Percentiles rank a stretch among this genome's conserved stretches.
These are phyloP conservation scores for Acanthochromis polyacanthus DNA, from an alignment of 2,113 vertebrate species.

Conservation along the genomic window DNA sequence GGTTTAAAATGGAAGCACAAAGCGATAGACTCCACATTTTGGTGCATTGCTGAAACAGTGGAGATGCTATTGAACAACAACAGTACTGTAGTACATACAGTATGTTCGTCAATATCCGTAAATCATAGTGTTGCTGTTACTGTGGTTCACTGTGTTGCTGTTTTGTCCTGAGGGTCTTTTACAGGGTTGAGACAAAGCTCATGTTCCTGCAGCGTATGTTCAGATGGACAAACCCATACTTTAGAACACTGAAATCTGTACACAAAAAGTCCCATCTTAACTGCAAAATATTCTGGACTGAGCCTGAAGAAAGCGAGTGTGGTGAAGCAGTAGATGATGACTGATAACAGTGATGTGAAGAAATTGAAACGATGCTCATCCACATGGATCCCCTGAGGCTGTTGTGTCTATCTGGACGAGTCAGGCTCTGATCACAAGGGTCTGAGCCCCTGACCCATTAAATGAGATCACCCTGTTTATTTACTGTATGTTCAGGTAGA, in stretches of 20 bases:
- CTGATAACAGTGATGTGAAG: slow-evolving; percentile 6
- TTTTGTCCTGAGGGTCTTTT: not conserved
- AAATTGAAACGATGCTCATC: slow-evolving; percentile 8
- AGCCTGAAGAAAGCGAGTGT: not conserved
- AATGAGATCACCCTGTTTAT: slow-evolving; percentile 12
- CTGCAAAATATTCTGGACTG: not conserved
- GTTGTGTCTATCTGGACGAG: slow-evolving; percentile 45
- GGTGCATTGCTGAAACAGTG: not conserved
- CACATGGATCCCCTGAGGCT: slow-evolving; percentile 33
- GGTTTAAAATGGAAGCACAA: not conserved
- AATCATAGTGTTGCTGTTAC: not conserved
- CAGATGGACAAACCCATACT: not conserved
- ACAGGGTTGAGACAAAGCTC: not conserved
- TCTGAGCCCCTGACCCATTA: slow-evolving; percentile 39
- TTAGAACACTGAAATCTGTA: not conserved
- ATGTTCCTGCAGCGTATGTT: not conserved
- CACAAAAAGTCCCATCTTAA: not conserved
- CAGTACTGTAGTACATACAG: not conserved
- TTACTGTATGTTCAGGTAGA: not conserved
- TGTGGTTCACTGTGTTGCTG: not conserved
- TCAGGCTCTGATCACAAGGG: slow-evolving; percentile 57
- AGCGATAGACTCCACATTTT: not conserved
- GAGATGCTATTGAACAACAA: not conserved
- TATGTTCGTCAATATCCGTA: not conserved
- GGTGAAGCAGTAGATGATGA: not conserved